phyloP scores from a whole-genome alignment of 1,140 invertebrate genomes.

The Drosophila rhopaloa region DNA sequence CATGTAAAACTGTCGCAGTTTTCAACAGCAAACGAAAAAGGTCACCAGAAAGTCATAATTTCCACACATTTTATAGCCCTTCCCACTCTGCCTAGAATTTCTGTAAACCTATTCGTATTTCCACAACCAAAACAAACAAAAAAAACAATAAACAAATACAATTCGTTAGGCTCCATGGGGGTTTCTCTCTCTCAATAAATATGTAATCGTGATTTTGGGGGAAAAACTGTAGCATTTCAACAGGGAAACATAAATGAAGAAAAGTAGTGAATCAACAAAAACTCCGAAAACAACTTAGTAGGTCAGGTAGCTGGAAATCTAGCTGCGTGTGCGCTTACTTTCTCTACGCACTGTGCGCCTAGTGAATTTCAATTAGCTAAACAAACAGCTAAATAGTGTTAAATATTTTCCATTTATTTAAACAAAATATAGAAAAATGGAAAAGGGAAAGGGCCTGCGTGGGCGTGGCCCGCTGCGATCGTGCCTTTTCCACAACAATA shows the following conservation, averaged over 20 bases:
- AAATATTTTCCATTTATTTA: constrained; percentile 35
- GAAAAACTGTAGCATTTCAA: constrained; percentile 53
- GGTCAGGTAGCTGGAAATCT: constrained; percentile 16
- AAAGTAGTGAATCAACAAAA: not conserved
- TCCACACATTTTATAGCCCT: not conserved
- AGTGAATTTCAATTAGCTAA: constrained; percentile 59
- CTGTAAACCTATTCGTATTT: constrained; percentile 37
- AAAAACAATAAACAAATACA: constrained; percentile 13
- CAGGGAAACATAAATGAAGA: constrained; percentile 20
- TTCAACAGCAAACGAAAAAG: constrained; percentile 12
- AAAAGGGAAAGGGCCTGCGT: constrained; percentile 9
- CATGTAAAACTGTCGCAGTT: constrained; percentile 35
- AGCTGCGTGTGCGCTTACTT: constrained; percentile 12
- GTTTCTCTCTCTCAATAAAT: not conserved
- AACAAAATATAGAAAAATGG: constrained; percentile 40
- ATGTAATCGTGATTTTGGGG: constrained; percentile 32
- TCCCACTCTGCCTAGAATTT: not conserved
- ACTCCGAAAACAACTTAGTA: not conserved
- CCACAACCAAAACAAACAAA: constrained; percentile 56
- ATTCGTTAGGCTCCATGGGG: constrained; percentile 15
- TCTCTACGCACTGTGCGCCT: constrained; percentile 45
- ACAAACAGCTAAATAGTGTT: constrained; percentile 48
- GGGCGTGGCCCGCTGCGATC: not conserved
- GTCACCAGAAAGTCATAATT: not conserved
- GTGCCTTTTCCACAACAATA: constrained; percentile 31